Conservation (phyloP, 1,140 invertebrate genomes). For the Bicyclus anynana region DNA sequence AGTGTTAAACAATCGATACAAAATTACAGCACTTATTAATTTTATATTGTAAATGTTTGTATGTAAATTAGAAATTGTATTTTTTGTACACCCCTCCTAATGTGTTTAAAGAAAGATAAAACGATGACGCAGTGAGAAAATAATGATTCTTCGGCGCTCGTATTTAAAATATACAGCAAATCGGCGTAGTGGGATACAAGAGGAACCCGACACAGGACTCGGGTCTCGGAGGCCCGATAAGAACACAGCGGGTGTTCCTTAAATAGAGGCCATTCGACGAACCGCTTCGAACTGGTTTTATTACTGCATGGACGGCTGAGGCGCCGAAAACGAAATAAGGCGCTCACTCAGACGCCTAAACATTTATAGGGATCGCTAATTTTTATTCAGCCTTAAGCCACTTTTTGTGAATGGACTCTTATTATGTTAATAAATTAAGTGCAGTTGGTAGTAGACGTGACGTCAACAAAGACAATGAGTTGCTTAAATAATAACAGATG, state of each 20-base stretch:
- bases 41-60: no score
- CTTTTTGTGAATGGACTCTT: not conserved
- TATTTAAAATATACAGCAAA: constrained; percentile 11
- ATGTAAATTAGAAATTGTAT: not conserved
- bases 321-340: constrained; percentile 44
- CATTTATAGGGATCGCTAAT: constrained; percentile 17
- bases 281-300: constrained; percentile 60
- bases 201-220: constrained; percentile 23
- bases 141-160: not conserved
- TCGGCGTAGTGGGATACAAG: constrained; percentile 18
- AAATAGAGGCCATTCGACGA: constrained; percentile 63
- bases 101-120: not conserved
- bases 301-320: constrained; percentile 32
- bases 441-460: not conserved
- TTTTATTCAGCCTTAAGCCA: constrained; percentile 9
- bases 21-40: not conserved
- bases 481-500: not conserved
- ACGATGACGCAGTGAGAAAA: constrained; percentile 6
- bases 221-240: constrained; percentile 43
- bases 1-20: no score
- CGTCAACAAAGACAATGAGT: not conserved
- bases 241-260: constrained; percentile 52
- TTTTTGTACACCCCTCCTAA: not conserved
- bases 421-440: not conserved
- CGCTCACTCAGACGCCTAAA: constrained; percentile 16